Percentiles rank a stretch among this genome's conserved stretches.
These are phyloP conservation scores for Caenorhabditis japonica DNA, from an alignment of 2,888 invertebrate genomes.

Conservation along the genomic window DNA sequence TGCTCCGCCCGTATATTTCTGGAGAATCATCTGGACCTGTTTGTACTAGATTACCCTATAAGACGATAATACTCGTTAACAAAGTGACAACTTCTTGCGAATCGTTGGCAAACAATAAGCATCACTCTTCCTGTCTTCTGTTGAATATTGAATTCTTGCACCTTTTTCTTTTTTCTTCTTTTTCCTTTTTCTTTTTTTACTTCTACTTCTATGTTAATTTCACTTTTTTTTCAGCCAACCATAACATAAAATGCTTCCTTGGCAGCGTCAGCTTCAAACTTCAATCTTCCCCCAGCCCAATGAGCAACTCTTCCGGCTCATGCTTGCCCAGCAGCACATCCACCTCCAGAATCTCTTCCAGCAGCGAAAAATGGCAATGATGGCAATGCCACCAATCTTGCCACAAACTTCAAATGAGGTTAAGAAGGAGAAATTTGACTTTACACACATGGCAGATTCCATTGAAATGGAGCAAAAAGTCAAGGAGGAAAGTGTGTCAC, in stretches of 20 bases:
- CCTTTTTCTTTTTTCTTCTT: constrained; percentile 9
- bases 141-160: neutral
- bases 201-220: constrained; percentile 4
- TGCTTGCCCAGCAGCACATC: constrained; percentile 40
- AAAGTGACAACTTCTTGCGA: constrained; percentile 47
- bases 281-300: constrained; percentile 52
- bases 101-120: constrained; percentile 40
- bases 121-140: constrained; percentile 29
- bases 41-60: constrained; percentile 45
- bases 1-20: constrained; percentile 34
- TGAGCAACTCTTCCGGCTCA: constrained; percentile 36
- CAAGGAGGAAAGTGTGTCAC: constrained; percentile 29
- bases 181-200: neutral
- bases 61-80: constrained; percentile 49
- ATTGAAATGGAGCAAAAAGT: constrained; percentile 61
- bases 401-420: constrained; percentile 18
- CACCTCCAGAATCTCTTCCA: constrained; percentile 36
- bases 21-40: constrained; percentile 25
- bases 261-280: constrained; percentile 37
- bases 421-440: constrained; percentile 63
- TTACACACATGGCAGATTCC: constrained; percentile 64
- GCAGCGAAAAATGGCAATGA: constrained; percentile 33
- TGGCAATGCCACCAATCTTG: constrained; percentile 9
- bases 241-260: constrained; percentile 42
- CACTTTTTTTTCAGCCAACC: neutral